Evolutionary conservation across 2,113 vertebrate species (phyloP), one percentile per base, ranked within the genome.

Genomic region (Carettochelys insculpta): DNA sequence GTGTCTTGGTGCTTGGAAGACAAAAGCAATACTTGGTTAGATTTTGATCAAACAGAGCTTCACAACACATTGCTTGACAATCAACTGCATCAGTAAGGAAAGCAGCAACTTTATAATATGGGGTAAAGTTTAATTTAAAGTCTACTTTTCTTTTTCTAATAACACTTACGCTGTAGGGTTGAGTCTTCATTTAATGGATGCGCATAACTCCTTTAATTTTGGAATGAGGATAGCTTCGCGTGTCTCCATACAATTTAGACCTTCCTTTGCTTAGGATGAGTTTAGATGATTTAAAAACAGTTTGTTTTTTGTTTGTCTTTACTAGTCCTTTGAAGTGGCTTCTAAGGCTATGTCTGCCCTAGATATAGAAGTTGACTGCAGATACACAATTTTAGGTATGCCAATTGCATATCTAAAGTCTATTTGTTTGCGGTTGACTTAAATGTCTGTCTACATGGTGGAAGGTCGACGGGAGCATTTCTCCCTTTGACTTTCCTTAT

Each of bases 281-380:
- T 53, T 79, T 0, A 20, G 88, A 73, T 83, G 41, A 75, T 25
- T 75, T 73, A 86, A 89, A 58, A 43, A 87, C 38, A 22, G 0
- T 56, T n/a, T n/a, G n/a, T n/a, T n/a, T n/a, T n/a, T n/a, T n/a
- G n/a, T n/a, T n/a, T 77, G 61, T 89, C 84, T 93, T 50, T 89
- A 79, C 88, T 88, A 94, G 86, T 93, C 88, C n/a, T n/a, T n/a
- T 88, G 89, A 85, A 92, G 87, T 58, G 85, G 91, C 93, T 91
- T 93, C 86, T 87, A 78, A 95, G 85, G n/a, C n/a, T n/a, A n/a
- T n/a, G n/a, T n/a, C n/a, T n/a, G n/a, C n/a, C n/a, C n/a, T n/a
- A n/a, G n/a, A n/a, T n/a, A n/a, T n/a, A n/a, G n/a, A n/a, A n/a
- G n/a, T n/a, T n/a, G n/a, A n/a, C n/a, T n/a, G n/a, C n/a, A n/a